Conservation (phyloP, 1,140 invertebrate species). For the Cydia fagiglandana region DNA sequence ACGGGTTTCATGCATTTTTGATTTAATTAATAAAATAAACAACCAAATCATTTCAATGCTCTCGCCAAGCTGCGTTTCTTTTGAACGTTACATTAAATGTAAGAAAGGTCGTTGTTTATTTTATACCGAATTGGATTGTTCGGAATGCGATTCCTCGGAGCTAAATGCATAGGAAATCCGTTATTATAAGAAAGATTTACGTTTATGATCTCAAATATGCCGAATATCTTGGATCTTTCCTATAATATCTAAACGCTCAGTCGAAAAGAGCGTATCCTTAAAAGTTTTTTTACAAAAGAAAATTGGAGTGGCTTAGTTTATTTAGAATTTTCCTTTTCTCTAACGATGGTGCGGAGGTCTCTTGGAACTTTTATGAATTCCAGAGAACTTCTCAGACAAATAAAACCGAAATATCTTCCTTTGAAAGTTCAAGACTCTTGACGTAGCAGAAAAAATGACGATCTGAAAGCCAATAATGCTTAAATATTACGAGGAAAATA, state of each 20-base stretch:
- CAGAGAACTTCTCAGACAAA: slow-evolving; percentile 14
- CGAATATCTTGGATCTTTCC: neutral
- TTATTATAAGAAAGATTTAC: no score
- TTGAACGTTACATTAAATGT: no score
- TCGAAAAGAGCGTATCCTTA: neutral
- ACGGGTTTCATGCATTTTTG: neutral
- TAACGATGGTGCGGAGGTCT: slow-evolving; percentile 10
- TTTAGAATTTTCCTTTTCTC: slow-evolving; percentile 21
- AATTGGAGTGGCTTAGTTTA: slow-evolving; percentile 24
- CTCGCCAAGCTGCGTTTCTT: no score
- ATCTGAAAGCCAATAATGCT: neutral
- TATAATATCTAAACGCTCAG: neutral
- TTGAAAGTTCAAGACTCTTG: neutral
- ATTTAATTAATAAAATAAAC: no score
- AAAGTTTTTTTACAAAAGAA: neutral
- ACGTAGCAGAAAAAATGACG: neutral
- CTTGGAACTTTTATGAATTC: slow-evolving; percentile 18
- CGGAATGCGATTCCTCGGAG: neutral
- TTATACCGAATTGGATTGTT: neutral
- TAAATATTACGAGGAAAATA: neutral
- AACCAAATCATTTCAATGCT: no score
- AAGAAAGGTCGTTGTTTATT: neutral
- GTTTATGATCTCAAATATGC: no score
- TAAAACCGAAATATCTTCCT: slow-evolving; percentile 1
- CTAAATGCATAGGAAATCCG: neutral